Conservation (phyloP, 2,888 invertebrate genomes). For the Synergus laeviventris region DNA sequence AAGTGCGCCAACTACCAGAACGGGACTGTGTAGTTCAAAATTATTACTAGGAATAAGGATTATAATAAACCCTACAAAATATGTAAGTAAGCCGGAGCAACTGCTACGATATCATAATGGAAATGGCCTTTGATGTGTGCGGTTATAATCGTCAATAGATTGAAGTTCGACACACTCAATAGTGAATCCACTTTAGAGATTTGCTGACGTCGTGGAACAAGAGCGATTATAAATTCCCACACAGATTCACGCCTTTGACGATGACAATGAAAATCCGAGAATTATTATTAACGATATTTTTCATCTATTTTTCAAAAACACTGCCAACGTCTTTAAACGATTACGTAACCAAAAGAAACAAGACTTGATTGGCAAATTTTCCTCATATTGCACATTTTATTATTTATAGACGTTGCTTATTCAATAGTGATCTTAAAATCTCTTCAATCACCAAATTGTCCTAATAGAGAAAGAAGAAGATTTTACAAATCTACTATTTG, state of each 20-base stretch:
- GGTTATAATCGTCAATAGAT: conserved; percentile 32
- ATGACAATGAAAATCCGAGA: conserved; percentile 38
- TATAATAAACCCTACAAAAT: conserved; percentile 50
- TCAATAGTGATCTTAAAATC: conserved; percentile 1
- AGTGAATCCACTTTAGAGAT: conserved; percentile 19
- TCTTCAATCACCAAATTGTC: not conserved
- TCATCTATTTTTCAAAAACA: conserved; percentile 38
- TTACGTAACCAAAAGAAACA: conserved; percentile 10
- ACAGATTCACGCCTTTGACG: conserved; percentile 22
- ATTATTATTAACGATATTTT: conserved; percentile 34
- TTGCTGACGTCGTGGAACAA: not conserved
- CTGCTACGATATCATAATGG: conserved; percentile 46
- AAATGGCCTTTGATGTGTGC: conserved; percentile 43
- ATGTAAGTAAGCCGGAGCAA: conserved; percentile 57
- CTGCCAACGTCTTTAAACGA: conserved; percentile 40
- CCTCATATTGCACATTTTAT: not conserved
- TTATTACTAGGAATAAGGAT: conserved; percentile 75
- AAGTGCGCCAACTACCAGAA: conserved; percentile 94
- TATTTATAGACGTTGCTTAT: conserved; percentile 2
- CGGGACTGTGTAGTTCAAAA: conserved; percentile 81
- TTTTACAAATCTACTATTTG: not conserved
- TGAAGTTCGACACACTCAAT: conserved; percentile 13
- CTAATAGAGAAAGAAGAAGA: not conserved
- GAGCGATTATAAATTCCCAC: conserved; percentile 19
- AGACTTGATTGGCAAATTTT: conserved; percentile 22